A percentile compares a stretch with the other conserved stretches of the same genome.
These are phyloP conservation scores for Musca domestica DNA, from an alignment of 1,140 invertebrate species.

Conservation along the genomic window DNA sequence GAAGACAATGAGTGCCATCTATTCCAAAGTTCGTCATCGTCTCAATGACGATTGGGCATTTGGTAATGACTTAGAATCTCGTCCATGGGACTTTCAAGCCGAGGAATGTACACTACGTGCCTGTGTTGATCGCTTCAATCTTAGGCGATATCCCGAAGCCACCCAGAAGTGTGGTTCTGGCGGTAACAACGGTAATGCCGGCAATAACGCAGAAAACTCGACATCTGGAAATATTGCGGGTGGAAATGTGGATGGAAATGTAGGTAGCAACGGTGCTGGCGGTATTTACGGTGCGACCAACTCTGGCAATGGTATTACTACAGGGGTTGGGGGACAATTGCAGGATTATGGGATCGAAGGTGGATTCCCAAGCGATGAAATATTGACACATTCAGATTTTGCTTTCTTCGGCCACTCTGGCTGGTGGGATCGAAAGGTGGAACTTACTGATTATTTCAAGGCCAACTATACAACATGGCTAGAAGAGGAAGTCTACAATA, in stretches of 20 bases:
- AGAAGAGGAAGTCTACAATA: constrained; percentile 93
- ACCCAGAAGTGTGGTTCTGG: constrained; percentile 51
- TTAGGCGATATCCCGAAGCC: constrained; percentile 72
- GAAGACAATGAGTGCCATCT: constrained; percentile 99
- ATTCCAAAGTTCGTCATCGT: constrained; percentile 91
- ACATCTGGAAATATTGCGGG: constrained; percentile 30
- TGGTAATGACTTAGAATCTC: constrained; percentile 96
- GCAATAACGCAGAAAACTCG: constrained; percentile 40
- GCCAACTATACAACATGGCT: constrained; percentile 95
- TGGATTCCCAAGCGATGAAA: constrained; percentile 50
- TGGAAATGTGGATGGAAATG: constrained; percentile 27
- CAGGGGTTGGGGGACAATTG: constrained; percentile 29
- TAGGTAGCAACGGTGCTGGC: constrained; percentile 21
- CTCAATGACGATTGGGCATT: constrained; percentile 99
- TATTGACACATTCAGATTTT: constrained; percentile 50
- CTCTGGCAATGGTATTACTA: constrained; percentile 38
- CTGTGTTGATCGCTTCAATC: constrained; percentile 94
- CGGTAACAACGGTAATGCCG: constrained; percentile 38
- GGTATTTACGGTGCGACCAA: constrained; percentile 37
- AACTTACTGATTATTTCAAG: constrained; percentile 94
- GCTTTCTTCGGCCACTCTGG: constrained; percentile 51
- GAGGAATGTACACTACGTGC: constrained; percentile 93
- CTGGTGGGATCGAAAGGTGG: constrained; percentile 60
- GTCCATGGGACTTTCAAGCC: constrained; percentile 98
- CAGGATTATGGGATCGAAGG: constrained; percentile 50